These are phyloP conservation scores for Lucifuga dentata DNA, from an alignment of 2,113 vertebrate species.

Conservation along the genomic window DNA sequence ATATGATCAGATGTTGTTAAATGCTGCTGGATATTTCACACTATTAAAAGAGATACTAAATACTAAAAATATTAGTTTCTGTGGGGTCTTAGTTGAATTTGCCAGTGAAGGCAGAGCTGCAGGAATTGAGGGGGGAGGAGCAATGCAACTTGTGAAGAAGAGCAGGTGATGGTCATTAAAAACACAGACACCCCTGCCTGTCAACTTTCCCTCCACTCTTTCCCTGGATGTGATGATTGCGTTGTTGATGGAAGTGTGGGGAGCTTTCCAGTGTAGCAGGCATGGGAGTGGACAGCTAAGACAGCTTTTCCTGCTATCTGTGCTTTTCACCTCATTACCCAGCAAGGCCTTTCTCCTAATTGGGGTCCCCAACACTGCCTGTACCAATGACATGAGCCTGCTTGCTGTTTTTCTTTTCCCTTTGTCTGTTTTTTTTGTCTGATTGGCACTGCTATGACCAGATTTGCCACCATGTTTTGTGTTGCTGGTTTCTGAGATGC, in stretches of 20 bases:
- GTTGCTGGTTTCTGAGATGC: background rate
- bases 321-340: constrained; percentile 44
- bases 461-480: background rate
- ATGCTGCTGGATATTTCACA: too few relatives aligned
- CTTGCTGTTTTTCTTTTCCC: background rate
- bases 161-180: constrained; percentile 69
- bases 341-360: constrained; percentile 12
- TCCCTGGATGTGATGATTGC: constrained; percentile 10
- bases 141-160: constrained; percentile 42
- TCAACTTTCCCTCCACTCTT: constrained; percentile 29
- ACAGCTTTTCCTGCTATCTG: constrained; percentile 27
- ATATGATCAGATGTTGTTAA: too few relatives aligned
- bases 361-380: constrained; percentile 10
- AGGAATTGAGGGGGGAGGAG: background rate
- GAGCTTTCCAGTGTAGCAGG: constrained; percentile 18
- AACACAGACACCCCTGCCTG: constrained; percentile 42
- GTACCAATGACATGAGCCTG: background rate
- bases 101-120: constrained; percentile 14
- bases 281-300: constrained; percentile 17
- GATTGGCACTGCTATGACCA: background rate
- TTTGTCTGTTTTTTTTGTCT: background rate
- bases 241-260: background rate
- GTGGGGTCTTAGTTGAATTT: background rate
- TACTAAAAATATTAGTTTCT: too few relatives aligned
- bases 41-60: background rate